Evolutionary conservation across 2,888 invertebrate genomes (phyloP).

Genomic region (Epiblema foenella): DNA sequence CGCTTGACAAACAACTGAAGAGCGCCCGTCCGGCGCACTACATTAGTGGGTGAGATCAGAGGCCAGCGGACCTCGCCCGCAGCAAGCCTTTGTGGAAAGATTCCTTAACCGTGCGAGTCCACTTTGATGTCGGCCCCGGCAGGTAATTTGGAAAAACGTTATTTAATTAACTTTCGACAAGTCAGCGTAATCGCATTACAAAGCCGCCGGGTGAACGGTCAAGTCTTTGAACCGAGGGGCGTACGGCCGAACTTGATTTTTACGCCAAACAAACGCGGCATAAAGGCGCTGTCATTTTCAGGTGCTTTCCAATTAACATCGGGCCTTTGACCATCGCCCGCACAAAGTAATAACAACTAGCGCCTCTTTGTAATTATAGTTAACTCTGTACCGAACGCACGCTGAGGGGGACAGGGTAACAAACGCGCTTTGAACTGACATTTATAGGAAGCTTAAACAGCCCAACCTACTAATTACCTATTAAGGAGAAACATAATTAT

Average conservation of each 20-base stretch:
- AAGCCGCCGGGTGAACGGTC: conserved; percentile 79
- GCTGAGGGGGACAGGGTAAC: conserved; percentile 29
- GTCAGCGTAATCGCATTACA: conserved; percentile 83
- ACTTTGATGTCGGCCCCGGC: conserved; percentile 79
- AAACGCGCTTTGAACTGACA: conserved; percentile 43
- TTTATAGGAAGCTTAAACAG: conserved; percentile 28
- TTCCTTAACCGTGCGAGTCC: conserved; percentile 67
- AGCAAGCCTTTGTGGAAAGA: conserved; percentile 78
- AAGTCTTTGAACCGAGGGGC: conserved; percentile 74
- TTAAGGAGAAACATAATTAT: conserved; percentile 7
- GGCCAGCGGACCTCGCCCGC: conserved; percentile 67
- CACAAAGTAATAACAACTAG: conserved; percentile 70
- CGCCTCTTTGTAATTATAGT: conserved; percentile 71
- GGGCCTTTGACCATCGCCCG: conserved; percentile 78
- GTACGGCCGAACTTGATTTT: conserved; percentile 76
- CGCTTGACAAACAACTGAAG: conserved; percentile 66
- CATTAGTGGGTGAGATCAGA: conserved; percentile 64
- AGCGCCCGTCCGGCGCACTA: conserved; percentile 69
- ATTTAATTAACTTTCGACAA: conserved; percentile 85
- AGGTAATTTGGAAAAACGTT: conserved; percentile 84
- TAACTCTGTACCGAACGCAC: conserved; percentile 51
- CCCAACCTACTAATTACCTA: conserved; percentile 9
- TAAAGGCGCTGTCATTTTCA: conserved; percentile 83
- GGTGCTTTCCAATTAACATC: conserved; percentile 83
- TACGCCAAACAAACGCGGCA: conserved; percentile 77